phyloP scores from a whole-genome alignment of 1,140 invertebrate genomes.

The Plectus sambesii region DNA sequence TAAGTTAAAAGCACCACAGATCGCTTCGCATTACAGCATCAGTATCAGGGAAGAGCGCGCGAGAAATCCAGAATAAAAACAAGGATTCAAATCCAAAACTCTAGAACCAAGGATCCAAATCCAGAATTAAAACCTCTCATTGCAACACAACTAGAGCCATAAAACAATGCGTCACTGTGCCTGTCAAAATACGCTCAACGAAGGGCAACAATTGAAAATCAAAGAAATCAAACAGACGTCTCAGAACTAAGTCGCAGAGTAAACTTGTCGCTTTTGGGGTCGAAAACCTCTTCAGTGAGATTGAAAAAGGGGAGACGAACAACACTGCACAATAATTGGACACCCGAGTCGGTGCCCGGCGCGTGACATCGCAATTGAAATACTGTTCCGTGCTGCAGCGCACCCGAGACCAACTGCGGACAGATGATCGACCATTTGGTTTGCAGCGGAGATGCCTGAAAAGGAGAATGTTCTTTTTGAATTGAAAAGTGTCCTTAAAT shows the following conservation, averaged over 20 bases:
- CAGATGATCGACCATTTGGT: constrained; percentile 87
- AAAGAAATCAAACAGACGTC: constrained; percentile 79
- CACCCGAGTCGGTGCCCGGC: constrained; percentile 34
- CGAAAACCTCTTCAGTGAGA: constrained; percentile 82
- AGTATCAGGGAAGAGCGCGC: too few species aligned
- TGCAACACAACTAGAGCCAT: too few species aligned
- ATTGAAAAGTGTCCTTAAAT: constrained; percentile 15
- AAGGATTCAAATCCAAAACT: too few species aligned
- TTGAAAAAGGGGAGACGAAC: constrained; percentile 77
- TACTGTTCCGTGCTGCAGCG: constrained; percentile 60
- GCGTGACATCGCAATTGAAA: constrained; percentile 88
- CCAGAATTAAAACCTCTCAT: too few species aligned
- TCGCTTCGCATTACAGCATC: too few species aligned
- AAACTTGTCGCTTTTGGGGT: constrained; percentile 85
- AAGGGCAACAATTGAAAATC: too few species aligned
- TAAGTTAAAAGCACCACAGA: too few species aligned
- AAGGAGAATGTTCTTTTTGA: constrained; percentile 55
- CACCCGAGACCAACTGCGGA: constrained; percentile 71
- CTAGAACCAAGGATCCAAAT: too few species aligned
- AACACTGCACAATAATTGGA: constrained; percentile 75
- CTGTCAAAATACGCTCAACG: too few species aligned
- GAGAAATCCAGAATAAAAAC: too few species aligned
- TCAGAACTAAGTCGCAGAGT: constrained; percentile 83
- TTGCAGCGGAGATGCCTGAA: constrained; percentile 57
- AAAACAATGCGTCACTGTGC: too few species aligned